Base-by-base conservation (phyloP, 1,140 invertebrate genomes). In the Chymomyza costata region DNA sequence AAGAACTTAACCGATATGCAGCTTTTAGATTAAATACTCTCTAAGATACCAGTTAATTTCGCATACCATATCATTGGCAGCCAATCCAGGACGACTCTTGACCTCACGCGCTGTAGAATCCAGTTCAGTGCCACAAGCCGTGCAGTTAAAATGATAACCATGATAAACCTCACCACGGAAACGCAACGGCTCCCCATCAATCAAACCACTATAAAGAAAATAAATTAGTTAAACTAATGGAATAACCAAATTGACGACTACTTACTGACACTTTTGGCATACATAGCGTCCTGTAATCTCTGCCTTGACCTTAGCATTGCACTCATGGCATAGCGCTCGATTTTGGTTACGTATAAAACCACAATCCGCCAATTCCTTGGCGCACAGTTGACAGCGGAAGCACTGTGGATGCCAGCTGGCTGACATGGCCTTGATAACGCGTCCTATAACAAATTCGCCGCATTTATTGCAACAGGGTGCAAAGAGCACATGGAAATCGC, bases 391-490 rank as follows among this genome's bases (percentile, higher is more conserved):
- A 86, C 98, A 99, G 1, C 93, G 91, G 88, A 99, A 99, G 86
- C 98, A 99, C 45, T 92, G 90, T 1, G 97, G 97, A 88, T 99
- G 98, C 98, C 98, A 99, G 84, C 94, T 98, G 2, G 94, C 92
- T 81, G 98, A 98, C 96, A 99, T 98, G 1, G 98, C 98, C 86
- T 99, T 99, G 63, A 99, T 99, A 0, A 99, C 98, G 49, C 98
- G 90, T 0, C 97, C 97, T 86, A 98, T 96, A 13, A 99, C 95
- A 86, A 98, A 98, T 85, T 98, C 94, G 34, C 94, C 94, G 86
- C 98, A 99, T 88, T 96, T 96, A 68, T 93, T 95, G 88, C 98
- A 99, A 82, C 97, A 99, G 1, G 98, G 98, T 1, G 97, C 97
- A 88, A 98, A 99, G 0, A 99, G 87, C 6, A 99, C 96, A 87